A percentile compares a stretch with the other conserved stretches of the same genome.
Conservation (phyloP, 2,888 invertebrate genomes). For the Ophion slaviceki region DNA sequence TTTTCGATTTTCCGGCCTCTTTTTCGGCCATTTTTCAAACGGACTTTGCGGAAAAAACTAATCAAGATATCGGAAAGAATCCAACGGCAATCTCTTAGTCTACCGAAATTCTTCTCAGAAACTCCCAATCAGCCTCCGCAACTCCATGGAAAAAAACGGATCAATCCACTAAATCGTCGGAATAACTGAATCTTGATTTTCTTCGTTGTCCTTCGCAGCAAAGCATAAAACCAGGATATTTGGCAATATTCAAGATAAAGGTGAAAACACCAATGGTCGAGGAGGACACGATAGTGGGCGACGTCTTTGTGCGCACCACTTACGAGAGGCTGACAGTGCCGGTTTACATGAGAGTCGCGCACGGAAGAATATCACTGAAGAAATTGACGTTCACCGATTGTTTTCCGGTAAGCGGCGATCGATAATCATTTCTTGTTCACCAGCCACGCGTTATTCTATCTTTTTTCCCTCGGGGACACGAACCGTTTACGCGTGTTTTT, state of each 20-base stretch:
- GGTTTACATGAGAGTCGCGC: slow-evolving; percentile 90
- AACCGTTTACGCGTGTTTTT: no score
- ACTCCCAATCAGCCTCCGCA: no score
- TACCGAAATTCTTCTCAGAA: no score
- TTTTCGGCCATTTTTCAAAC: no score
- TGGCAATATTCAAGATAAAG: slow-evolving; percentile 89
- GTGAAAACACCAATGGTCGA: slow-evolving; percentile 89
- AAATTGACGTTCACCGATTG: slow-evolving; percentile 90
- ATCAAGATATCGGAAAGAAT: no score
- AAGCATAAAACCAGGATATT: slow-evolving; percentile 86
- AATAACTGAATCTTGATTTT: neutral
- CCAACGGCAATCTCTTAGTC: no score
- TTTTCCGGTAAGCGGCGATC: slow-evolving; percentile 88
- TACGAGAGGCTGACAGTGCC: slow-evolving; percentile 89
- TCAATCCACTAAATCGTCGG: no score
- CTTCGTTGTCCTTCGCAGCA: slow-evolving; percentile 82
- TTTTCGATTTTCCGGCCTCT: no score
- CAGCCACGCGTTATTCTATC: neutral
- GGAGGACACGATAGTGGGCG: slow-evolving; percentile 88
- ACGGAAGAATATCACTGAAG: slow-evolving; percentile 87
- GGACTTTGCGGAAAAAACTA: no score
- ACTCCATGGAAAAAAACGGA: no score
- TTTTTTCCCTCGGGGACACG: neutral
- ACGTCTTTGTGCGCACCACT: slow-evolving; percentile 89
- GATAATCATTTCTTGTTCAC: neutral